Percentiles rank a stretch among this genome's conserved stretches.
phyloP scores from a whole-genome alignment of 92 coral and sea anemone genomes.

The Epizoanthus ramosus region DNA sequence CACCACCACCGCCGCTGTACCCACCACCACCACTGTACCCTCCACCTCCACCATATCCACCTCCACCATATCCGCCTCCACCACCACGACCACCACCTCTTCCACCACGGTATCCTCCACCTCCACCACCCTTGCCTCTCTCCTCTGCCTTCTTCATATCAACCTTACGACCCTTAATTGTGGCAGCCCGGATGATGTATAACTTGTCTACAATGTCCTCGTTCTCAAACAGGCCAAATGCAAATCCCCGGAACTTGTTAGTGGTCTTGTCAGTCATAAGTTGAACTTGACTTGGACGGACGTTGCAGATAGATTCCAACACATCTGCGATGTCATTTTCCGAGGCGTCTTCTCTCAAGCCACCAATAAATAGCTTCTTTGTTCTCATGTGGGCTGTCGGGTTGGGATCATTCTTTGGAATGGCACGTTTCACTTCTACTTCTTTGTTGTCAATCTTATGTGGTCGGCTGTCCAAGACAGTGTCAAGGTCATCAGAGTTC shows the following conservation, averaged over 20 bases:
- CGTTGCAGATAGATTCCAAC: slow-evolving; percentile 64
- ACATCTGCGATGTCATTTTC: slow-evolving; percentile 71
- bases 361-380: slow-evolving; percentile 93
- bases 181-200: slow-evolving; percentile 69
- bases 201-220: slow-evolving; percentile 94
- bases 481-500: slow-evolving; percentile 60
- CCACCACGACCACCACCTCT: slow-evolving; percentile 63
- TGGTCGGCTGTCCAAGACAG: slow-evolving; percentile 52
- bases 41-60: slow-evolving; percentile 47
- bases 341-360: slow-evolving; percentile 71
- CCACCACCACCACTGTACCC: slow-evolving; percentile 36
- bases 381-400: slow-evolving; percentile 79
- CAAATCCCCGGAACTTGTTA: slow-evolving; percentile 66
- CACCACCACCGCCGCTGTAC: neutral
- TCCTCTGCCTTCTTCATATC: slow-evolving; percentile 97
- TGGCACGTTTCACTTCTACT: slow-evolving; percentile 84
- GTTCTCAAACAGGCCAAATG: slow-evolving; percentile 66
- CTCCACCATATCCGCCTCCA: slow-evolving; percentile 52
- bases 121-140: slow-evolving; percentile 55
- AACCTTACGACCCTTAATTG: slow-evolving; percentile 63
- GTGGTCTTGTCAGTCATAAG: slow-evolving; percentile 58
- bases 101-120: slow-evolving; percentile 65
- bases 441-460: slow-evolving; percentile 75
- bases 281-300: slow-evolving; percentile 61
- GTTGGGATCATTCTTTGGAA: slow-evolving; percentile 87